Percentiles rank a stretch among this genome's conserved stretches.
These are phyloP conservation scores for Aspiorhynchus laticeps DNA, from an alignment of 2,113 vertebrate species.

Conservation along the genomic window DNA sequence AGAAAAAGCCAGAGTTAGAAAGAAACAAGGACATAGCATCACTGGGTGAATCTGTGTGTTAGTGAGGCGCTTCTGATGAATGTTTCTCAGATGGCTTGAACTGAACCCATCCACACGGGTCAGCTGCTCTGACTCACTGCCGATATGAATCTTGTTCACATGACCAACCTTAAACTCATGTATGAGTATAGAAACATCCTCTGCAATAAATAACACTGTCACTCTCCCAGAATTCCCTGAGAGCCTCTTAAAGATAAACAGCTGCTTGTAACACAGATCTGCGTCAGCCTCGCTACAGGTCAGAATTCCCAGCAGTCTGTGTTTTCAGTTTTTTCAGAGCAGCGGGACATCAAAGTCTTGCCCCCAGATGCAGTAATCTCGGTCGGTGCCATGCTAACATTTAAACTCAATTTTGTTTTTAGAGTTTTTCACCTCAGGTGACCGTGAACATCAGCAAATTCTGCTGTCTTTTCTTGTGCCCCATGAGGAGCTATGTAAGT, in stretches of 20 bases:
- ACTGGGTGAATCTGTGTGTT: slow-evolving; percentile 5
- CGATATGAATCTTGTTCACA: slow-evolving; percentile 22
- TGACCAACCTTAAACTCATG: neutral
- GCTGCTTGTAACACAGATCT: neutral
- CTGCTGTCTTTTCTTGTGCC: neutral
- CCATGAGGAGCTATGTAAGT: slow-evolving; percentile 10
- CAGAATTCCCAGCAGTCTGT: neutral
- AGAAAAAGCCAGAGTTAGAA: neutral
- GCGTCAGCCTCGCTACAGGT: neutral
- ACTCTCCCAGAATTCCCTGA: neutral
- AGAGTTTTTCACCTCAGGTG: neutral
- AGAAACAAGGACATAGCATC: neutral
- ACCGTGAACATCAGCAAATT: neutral
- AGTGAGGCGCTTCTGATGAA: slow-evolving; percentile 23
- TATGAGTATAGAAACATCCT: neutral
- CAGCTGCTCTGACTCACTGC: neutral
- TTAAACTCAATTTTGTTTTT: slow-evolving; percentile 9
- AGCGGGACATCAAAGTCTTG: slow-evolving; percentile 31
- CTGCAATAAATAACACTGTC: neutral
- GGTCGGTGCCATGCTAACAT: neutral
- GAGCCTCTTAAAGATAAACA: neutral
- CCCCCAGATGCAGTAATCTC: neutral
- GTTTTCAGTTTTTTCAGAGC: neutral
- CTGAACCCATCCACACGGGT: neutral
- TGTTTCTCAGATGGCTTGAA: slow-evolving; percentile 4